A percentile compares a stretch with the other conserved stretches of the same genome.
Conservation (phyloP, 2,113 vertebrate species). For the Gopherus evgoodei region DNA sequence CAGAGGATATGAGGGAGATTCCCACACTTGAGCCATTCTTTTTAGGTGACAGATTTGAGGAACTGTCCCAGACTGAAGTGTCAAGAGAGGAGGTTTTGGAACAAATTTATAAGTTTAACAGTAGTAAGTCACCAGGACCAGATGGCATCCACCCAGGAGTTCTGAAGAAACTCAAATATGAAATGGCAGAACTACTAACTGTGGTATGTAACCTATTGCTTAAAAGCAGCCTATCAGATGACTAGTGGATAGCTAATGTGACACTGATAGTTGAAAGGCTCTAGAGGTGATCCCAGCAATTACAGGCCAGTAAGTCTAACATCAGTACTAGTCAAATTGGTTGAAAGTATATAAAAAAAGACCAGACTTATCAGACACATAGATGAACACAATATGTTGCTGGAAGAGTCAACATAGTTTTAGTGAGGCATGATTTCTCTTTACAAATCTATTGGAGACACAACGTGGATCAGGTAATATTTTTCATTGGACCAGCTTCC, state of each 20-base stretch:
- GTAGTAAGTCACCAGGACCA: background rate
- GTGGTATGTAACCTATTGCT: background rate
- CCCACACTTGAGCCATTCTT: background rate
- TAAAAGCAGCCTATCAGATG: background rate
- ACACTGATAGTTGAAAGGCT: background rate
- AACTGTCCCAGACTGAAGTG: background rate
- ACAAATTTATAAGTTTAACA: background rate
- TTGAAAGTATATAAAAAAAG: no score
- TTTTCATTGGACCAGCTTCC: background rate
- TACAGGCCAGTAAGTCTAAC: background rate
- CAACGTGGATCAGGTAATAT: background rate
- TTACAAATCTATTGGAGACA: background rate
- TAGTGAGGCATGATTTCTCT: background rate
- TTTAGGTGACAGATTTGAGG: background rate
- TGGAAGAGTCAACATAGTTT: background rate
- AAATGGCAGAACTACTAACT: background rate
- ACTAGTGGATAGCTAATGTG: background rate
- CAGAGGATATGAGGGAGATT: background rate
- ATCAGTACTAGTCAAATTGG: no score
- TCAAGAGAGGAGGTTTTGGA: background rate
- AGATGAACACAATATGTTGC: background rate
- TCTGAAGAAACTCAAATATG: background rate
- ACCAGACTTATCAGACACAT: background rate
- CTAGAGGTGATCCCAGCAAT: background rate
- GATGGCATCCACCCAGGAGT: background rate